These are phyloP conservation scores for Brachypalpus laphriformis DNA, from an alignment of 2,888 invertebrate species.

Conservation along the genomic window DNA sequence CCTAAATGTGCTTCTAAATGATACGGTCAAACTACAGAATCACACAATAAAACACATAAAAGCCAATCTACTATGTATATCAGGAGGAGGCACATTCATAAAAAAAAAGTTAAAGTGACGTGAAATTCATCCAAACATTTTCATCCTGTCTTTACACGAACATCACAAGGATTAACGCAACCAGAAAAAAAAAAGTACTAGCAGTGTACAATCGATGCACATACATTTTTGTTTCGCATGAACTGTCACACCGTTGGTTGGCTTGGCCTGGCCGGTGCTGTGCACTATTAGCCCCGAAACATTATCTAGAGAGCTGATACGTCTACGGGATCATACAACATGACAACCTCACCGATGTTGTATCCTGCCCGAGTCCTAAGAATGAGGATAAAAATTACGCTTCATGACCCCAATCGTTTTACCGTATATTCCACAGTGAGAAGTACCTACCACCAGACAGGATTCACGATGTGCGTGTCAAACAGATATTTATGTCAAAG, in stretches of 20 bases:
- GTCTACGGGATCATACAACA: constrained; percentile 51
- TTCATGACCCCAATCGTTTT: constrained; percentile 43
- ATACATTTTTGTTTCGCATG: constrained; percentile 29
- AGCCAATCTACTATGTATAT: background rate
- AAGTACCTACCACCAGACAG: constrained; percentile 46
- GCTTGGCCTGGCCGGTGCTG: background rate
- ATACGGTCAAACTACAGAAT: too few species aligned
- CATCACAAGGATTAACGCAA: constrained; percentile 37
- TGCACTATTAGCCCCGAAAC: constrained; percentile 14
- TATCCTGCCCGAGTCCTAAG: constrained; percentile 40
- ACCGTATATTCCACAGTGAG: constrained; percentile 16
- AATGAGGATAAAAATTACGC: constrained; percentile 38
- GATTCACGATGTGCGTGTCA: constrained; percentile 66
- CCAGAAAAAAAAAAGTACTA: background rate
- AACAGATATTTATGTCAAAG: constrained; percentile 70
- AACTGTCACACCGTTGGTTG: constrained; percentile 33
- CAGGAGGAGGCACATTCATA: background rate
- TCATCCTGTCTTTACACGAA: constrained; percentile 30
- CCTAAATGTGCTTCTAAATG: too few species aligned
- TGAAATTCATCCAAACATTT: constrained; percentile 20
- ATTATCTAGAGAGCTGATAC: constrained; percentile 37
- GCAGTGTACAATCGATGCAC: constrained; percentile 22
- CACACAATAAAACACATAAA: too few species aligned
- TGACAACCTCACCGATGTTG: constrained; percentile 59
- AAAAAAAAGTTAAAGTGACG: constrained; percentile 24